phyloP scores from a whole-genome alignment of 1,140 invertebrate genomes.

The Cepaea nemoralis region DNA sequence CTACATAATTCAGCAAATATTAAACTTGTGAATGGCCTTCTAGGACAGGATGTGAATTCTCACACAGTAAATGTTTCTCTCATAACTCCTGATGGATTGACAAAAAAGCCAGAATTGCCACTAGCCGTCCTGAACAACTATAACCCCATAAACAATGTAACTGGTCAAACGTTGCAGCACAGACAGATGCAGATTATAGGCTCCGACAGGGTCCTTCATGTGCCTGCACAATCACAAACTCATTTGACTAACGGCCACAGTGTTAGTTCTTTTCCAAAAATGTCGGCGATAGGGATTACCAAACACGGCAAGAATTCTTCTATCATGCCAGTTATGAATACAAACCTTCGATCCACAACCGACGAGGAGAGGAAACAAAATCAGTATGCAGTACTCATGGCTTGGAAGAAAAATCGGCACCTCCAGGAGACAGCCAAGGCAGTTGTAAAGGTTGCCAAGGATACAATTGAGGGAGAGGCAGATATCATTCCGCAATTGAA shows the following conservation, averaged over 20 bases:
- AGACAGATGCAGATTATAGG: background rate
- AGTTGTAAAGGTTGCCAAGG: background rate
- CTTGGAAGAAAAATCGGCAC: constrained; percentile 19
- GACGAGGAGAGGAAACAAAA: constrained; percentile 11
- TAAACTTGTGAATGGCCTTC: background rate
- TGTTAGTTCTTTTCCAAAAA: background rate
- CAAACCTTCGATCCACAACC: background rate
- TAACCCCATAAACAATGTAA: background rate
- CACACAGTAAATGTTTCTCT: background rate
- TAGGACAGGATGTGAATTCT: background rate
- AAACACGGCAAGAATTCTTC: constrained; percentile 2
- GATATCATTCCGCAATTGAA: constrained; percentile 15
- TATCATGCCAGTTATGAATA: background rate
- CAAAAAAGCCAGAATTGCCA: background rate
- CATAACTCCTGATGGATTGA: background rate
- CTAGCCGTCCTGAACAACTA: background rate
- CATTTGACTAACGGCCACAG: background rate
- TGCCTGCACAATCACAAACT: background rate
- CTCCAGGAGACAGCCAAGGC: constrained; percentile 3
- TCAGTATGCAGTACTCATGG: constrained; percentile 28
- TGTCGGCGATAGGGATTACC: constrained; percentile 34
- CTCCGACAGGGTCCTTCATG: background rate
- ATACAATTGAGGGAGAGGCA: constrained; percentile 22
- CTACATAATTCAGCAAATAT: background rate
- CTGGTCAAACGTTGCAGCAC: background rate